Conservation (phyloP, 2,797 vertebrate species). For the Lepus oiostolus region DNA sequence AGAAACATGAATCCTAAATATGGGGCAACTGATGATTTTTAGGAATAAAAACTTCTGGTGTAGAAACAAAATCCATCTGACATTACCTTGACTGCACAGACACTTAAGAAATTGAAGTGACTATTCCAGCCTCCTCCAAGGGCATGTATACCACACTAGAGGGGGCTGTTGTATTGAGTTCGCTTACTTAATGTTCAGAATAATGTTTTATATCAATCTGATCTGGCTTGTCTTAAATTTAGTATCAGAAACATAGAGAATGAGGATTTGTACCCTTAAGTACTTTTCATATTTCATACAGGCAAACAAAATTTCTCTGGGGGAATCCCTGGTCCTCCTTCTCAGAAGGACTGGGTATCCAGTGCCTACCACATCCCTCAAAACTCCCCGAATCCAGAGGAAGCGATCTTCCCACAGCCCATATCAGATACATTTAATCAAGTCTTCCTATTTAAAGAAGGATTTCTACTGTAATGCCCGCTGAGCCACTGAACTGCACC, state of each 20-base stretch:
- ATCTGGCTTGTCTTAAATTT: conserved; percentile 33
- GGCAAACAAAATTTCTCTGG: conserved; percentile 42
- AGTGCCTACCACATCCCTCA: not conserved
- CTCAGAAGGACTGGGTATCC: not conserved
- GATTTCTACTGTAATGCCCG: not conserved
- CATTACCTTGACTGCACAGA: not conserved
- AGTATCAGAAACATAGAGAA: not conserved
- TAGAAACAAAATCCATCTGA: not conserved
- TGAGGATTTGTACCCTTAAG: not conserved
- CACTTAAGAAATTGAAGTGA: not conserved
- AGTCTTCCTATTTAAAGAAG: not conserved
- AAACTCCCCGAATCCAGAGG: not conserved
- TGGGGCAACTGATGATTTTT: not conserved
- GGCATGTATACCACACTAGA: conserved; percentile 74
- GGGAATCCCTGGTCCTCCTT: not conserved
- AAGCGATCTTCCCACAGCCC: not conserved
- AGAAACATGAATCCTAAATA: not conserved
- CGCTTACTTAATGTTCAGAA: conserved; percentile 34
- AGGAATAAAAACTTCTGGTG: conserved; percentile 22
- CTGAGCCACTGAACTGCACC: not conserved
- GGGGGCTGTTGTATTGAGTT: conserved; percentile 79
- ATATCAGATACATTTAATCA: not conserved
- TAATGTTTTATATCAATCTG: not conserved
- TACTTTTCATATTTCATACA: not conserved
- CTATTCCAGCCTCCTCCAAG: not conserved